Percentiles rank a stretch among this genome's conserved stretches.
Conservation (phyloP, 2,888 invertebrate species). For the Sarcophaga carnaria region DNA sequence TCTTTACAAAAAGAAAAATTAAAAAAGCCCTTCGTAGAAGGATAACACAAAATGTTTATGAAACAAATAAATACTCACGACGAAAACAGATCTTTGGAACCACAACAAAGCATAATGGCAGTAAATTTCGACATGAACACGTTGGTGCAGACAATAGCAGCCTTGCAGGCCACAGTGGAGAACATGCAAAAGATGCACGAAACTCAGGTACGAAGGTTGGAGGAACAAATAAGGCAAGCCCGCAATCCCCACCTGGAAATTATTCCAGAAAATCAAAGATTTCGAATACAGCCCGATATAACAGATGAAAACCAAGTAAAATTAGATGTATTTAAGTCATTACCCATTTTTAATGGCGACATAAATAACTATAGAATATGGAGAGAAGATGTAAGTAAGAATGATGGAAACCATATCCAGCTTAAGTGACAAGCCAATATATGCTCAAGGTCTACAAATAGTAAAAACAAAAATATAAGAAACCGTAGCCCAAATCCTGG, state of each 20-base stretch:
- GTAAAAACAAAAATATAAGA: slow-evolving; percentile 3
- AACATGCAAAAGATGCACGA: not conserved
- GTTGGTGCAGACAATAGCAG: slow-evolving; percentile 9
- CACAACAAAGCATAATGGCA: not conserved
- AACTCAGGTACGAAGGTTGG: slow-evolving; percentile 16
- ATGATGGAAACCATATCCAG: slow-evolving; percentile 29
- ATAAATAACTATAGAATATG: slow-evolving; percentile 16
- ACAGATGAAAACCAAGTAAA: slow-evolving; percentile 20
- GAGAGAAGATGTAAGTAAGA: slow-evolving; percentile 8
- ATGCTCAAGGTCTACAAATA: slow-evolving; percentile 28
- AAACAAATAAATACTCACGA: no score
- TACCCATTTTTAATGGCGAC: slow-evolving; percentile 24
- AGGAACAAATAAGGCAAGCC: slow-evolving; percentile 10
- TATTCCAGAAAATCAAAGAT: not conserved
- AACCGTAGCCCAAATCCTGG: not conserved
- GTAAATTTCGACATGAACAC: slow-evolving; percentile 20
- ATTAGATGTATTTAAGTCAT: slow-evolving; percentile 28
- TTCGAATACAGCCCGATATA: slow-evolving; percentile 8
- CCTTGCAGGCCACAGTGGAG: no score
- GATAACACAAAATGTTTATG: no score
- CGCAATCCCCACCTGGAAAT: slow-evolving; percentile 12
- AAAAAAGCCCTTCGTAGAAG: no score
- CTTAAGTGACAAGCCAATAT: slow-evolving; percentile 12
- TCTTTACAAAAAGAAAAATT: no score
- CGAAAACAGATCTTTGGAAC: no score